Base-by-base conservation (phyloP, 2,797 vertebrate species). In the Crocidura indochinensis region DNA sequence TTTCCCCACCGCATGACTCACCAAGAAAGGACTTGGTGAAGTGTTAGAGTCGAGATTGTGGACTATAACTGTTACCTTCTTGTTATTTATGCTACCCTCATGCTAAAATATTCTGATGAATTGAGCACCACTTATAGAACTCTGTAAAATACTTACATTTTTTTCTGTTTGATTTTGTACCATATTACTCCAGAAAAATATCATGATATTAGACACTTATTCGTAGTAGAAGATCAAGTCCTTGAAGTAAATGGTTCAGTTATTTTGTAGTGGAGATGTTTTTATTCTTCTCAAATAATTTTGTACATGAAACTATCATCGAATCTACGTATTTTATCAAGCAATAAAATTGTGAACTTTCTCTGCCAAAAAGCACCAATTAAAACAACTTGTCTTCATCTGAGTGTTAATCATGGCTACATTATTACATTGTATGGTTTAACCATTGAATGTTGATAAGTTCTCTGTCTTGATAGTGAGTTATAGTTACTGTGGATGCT, bases 171-270 rank as follows among this genome's bases (percentile, higher is more conserved):
- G 1, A 11, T 76, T 82, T 91, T 87, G 11, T 60, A 14, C 29
- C 20, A 22, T 80, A 15, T 10, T 64, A n/a, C 68, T 91, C 14
- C 11, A 78, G 76, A 77, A 92, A 92, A 89, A 88, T 67, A 26
- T 31, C 65, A 5, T 10, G 64, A 79, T 76, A 56, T 1, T 85
- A n/a, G 47, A 26, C 68, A 38, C 47, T 65, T 76, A 80, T 19
- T 31, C 38, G 12, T 73, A 4, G n/a, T 81, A 51, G 87, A 67
- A 81, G 68, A 44, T 46, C n/a, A 22, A 68, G 0, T 69, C 15
- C 82, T 77, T 91, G 64, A 77, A 82, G 26, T 84, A 78, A 80
- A 31, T 88, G 49, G 20, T 65, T 31, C 38, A 68, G 3, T 93
- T 87, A 76, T 77, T 53, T 93, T 84, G 65, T 29, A n/a, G 56